These are phyloP conservation scores for Trematomus bernacchii DNA, from an alignment of 2,797 vertebrate genomes.

Conservation along the genomic window DNA sequence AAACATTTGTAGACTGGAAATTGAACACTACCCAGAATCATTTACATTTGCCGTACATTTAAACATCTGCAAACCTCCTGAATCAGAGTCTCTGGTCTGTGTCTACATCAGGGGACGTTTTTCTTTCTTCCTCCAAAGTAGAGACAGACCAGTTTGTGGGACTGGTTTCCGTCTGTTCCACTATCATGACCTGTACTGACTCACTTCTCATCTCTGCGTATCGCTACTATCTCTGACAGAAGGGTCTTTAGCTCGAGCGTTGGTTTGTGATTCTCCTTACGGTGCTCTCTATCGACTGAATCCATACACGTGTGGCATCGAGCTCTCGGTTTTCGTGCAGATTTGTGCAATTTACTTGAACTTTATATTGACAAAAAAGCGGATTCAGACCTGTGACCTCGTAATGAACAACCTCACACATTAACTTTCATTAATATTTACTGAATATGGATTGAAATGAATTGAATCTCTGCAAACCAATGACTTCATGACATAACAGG, in stretches of 20 bases:
- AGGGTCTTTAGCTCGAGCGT: conserved; percentile 52
- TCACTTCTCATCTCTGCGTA: conserved; percentile 41
- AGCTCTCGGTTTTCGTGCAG: conserved; percentile 56
- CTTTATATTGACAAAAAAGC: conserved; percentile 31
- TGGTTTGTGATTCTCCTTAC: conserved; percentile 67
- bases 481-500: conserved; percentile 46
- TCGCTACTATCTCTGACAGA: conserved; percentile 57
- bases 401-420: conserved; percentile 66
- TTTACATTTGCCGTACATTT: conserved; percentile 23
- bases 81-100: conserved; percentile 20
- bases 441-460: conserved; percentile 49
- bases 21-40: conserved; percentile 53
- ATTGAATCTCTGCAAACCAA: conserved; percentile 53
- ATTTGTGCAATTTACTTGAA: conserved; percentile 74
- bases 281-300: conserved; percentile 80
- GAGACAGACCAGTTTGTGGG: conserved; percentile 22
- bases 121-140: neutral
- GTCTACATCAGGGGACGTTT: conserved; percentile 30
- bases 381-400: conserved; percentile 73
- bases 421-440: conserved; percentile 47
- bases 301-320: conserved; percentile 55
- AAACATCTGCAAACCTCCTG: conserved; percentile 21
- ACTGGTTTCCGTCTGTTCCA: conserved; percentile 23
- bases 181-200: neutral
- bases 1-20: conserved; percentile 34